Evolutionary conservation across 2,797 vertebrate species (phyloP).

Genomic region (Sciurus vulgaris): DNA sequence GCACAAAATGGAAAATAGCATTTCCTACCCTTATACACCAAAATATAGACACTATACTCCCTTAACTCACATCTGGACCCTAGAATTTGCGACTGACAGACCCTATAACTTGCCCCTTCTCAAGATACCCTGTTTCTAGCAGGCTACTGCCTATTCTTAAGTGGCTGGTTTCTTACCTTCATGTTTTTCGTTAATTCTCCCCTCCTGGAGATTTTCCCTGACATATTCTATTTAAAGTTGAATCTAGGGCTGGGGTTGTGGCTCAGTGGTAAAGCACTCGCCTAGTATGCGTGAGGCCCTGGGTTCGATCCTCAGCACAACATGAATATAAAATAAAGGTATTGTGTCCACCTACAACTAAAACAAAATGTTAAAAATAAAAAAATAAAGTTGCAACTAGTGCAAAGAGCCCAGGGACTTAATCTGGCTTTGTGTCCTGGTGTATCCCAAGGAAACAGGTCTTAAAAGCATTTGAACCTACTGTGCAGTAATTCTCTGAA

Average conservation of each 20-base stretch:
- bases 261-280: too few relatives aligned
- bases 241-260: neutral
- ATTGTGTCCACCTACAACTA: too few relatives aligned
- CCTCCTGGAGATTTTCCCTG: neutral
- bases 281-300: too few relatives aligned
- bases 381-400: neutral
- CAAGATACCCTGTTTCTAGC: neutral
- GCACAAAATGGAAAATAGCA: constrained; percentile 48
- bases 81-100: neutral
- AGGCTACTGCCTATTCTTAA: neutral
- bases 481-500: constrained; percentile 1
- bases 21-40: neutral
- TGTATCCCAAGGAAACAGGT: neutral
- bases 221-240: neutral
- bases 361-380: too few relatives aligned
- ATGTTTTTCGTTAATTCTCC: neutral
- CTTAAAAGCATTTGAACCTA: neutral
- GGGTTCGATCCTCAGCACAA: too few relatives aligned
- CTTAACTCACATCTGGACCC: neutral
- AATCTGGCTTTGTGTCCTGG: neutral
- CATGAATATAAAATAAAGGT: too few relatives aligned
- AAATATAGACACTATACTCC: neutral
- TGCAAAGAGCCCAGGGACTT: neutral
- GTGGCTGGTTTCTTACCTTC: neutral
- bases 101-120: neutral